These are phyloP conservation scores for Carcina quercana DNA, from an alignment of 2,888 invertebrate genomes.

Conservation along the genomic window DNA sequence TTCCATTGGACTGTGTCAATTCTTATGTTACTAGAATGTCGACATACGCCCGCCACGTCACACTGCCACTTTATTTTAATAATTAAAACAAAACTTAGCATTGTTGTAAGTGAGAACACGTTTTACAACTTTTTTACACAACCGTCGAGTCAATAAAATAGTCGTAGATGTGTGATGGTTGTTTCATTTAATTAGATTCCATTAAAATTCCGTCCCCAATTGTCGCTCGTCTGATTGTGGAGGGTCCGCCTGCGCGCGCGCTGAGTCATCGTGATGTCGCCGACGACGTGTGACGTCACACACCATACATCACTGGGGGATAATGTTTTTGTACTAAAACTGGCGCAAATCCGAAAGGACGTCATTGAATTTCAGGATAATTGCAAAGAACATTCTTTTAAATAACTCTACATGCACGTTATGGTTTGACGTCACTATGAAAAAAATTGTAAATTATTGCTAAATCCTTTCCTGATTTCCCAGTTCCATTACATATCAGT, in stretches of 20 bases:
- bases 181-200: constrained; percentile 68
- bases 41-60: constrained; percentile 72
- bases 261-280: constrained; percentile 28
- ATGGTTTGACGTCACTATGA: too few species aligned
- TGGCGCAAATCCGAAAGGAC: too few species aligned
- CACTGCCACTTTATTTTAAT: constrained; percentile 52
- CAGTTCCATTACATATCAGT: too few species aligned
- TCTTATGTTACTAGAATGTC: constrained; percentile 78
- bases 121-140: constrained; percentile 60
- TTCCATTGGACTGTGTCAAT: constrained; percentile 77
- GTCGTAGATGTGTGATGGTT: constrained; percentile 59
- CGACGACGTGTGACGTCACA: constrained; percentile 24
- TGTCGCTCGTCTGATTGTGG: constrained; percentile 45
- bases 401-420: too few species aligned
- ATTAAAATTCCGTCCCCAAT: constrained; percentile 64
- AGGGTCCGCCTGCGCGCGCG: constrained; percentile 26
- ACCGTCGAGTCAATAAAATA: constrained; percentile 59
- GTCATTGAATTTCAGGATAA: too few species aligned
- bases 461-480: too few species aligned
- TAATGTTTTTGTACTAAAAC: too few species aligned
- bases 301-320: too few species aligned
- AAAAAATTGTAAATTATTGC: too few species aligned
- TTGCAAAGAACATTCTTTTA: too few species aligned
- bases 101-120: constrained; percentile 41
- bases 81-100: constrained; percentile 5